A percentile compares a stretch with the other conserved stretches of the same genome.
Evolutionary conservation across 2,113 vertebrate genomes (phyloP).

Genomic region (Atlantisia rogersi): DNA sequence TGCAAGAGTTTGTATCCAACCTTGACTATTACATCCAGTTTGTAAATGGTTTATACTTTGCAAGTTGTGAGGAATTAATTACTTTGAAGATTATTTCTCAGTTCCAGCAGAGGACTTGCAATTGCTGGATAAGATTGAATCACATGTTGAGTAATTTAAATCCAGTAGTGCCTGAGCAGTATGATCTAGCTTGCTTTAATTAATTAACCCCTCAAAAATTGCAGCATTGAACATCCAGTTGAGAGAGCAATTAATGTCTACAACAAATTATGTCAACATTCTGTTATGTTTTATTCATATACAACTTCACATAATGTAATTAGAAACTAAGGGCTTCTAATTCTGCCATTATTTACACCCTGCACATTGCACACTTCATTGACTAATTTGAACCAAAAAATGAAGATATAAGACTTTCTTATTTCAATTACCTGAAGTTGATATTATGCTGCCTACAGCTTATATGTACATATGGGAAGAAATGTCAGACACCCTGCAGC

Average conservation of each 20-base stretch:
- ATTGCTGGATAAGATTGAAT: slow-evolving; percentile 32
- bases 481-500: background rate
- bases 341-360: slow-evolving; percentile 31
- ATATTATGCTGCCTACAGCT: background rate
- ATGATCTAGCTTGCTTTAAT: slow-evolving; percentile 44
- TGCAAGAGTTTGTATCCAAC: background rate
- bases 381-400: slow-evolving; percentile 27
- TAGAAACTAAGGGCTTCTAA: slow-evolving; percentile 58
- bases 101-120: background rate
- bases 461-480: background rate
- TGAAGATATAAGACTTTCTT: slow-evolving; percentile 2
- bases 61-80: slow-evolving; percentile 34
- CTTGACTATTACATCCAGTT: background rate
- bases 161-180: slow-evolving; percentile 27
- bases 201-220: slow-evolving; percentile 64
- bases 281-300: slow-evolving; percentile 70
- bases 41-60: background rate
- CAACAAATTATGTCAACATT: slow-evolving; percentile 68
- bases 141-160: slow-evolving; percentile 6
- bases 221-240: slow-evolving; percentile 34
- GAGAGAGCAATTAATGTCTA: slow-evolving; percentile 57
- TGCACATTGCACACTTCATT: background rate
- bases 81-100: slow-evolving; percentile 3
- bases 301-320: slow-evolving; percentile 60
- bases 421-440: slow-evolving; percentile 10